Percentiles rank a stretch among this genome's conserved stretches.
Conservation (phyloP, 2,113 vertebrate genomes). For the Oreochromis tanganicae region DNA sequence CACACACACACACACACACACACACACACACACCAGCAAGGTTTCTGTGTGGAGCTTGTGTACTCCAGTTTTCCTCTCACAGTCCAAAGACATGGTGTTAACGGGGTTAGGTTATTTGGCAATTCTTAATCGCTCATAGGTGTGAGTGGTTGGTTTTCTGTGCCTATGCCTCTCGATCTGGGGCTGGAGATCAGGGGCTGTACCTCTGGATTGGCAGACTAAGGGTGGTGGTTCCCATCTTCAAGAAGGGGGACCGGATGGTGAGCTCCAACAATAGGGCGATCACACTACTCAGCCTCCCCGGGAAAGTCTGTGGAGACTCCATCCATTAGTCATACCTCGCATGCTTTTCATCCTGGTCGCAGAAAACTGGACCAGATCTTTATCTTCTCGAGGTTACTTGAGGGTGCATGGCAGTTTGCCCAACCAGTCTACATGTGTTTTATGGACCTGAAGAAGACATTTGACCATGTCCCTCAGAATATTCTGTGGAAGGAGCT, state of each 20-base stretch:
- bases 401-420: neutral
- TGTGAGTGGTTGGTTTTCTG: neutral
- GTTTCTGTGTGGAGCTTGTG: neutral
- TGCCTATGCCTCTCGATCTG: neutral
- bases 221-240: neutral
- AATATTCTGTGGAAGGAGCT: neutral
- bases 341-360: neutral
- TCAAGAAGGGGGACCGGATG: neutral
- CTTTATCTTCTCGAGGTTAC: neutral
- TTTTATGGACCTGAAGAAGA: neutral
- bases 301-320: neutral
- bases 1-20: too few relatives aligned
- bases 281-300: neutral
- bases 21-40: neutral
- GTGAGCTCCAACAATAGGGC: neutral
- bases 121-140: neutral
- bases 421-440: neutral
- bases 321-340: neutral
- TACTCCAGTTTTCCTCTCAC: neutral
- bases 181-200: neutral
- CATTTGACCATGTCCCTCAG: neutral
- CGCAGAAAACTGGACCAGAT: rapidly evolving
- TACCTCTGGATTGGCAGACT: neutral
- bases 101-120: neutral
- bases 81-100: neutral